Evolutionary conservation across 30 jellyfish, hydroid and myxozoan species (phyloP).

Genomic region (Mastigias papua): DNA sequence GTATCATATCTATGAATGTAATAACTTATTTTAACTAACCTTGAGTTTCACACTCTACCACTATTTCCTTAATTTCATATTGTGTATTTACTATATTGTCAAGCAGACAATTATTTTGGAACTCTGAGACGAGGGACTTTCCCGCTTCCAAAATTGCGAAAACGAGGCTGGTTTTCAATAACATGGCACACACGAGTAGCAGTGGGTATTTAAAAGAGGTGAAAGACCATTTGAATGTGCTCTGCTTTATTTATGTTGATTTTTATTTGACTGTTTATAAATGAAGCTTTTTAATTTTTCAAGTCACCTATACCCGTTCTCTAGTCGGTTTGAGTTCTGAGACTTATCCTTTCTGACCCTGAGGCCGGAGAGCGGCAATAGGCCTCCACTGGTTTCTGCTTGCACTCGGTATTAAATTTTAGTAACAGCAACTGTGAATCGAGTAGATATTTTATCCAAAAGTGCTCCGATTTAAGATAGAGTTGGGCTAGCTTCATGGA

Average conservation of each 20-base stretch:
- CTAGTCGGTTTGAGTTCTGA: too few species aligned
- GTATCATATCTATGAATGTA: neutral
- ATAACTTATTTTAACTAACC: neutral
- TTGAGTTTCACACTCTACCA: neutral
- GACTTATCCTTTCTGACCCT: too few species aligned
- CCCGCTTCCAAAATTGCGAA: constrained; percentile 43
- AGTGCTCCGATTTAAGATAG: too few species aligned
- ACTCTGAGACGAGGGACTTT: constrained; percentile 51
- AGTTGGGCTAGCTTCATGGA: too few species aligned
- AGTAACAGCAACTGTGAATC: too few species aligned
- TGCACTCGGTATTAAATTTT: too few species aligned
- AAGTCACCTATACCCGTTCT: too few species aligned
- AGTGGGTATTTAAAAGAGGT: constrained; percentile 58
- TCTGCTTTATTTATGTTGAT: neutral
- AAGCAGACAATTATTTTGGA: too few species aligned
- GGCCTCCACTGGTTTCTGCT: too few species aligned
- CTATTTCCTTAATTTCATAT: neutral
- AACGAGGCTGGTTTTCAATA: neutral
- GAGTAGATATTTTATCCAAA: too few species aligned
- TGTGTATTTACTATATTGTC: neutral
- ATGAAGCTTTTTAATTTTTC: neutral
- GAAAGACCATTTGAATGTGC: neutral
- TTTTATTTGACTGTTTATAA: neutral
- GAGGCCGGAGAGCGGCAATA: too few species aligned
- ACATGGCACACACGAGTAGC: constrained; percentile 72